Evolutionary conservation across 1,140 invertebrate genomes (phyloP), one percentile per base, ranked within the genome.

Genomic region (Caenorhabditis briggsae): DNA sequence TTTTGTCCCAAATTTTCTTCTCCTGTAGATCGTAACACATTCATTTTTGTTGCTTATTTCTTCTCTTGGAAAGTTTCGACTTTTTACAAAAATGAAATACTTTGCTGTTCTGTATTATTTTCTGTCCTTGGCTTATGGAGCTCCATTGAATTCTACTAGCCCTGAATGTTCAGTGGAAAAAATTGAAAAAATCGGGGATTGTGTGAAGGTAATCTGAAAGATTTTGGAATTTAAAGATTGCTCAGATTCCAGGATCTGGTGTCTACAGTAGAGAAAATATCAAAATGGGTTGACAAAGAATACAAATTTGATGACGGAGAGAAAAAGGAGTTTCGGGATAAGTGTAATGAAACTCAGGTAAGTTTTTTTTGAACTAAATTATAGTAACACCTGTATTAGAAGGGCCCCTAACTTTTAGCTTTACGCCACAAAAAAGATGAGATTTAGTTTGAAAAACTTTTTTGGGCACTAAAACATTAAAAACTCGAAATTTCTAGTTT

Each of bases 201-300:
- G 59, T 61, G 59, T 58, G 18, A 20, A 58, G 59, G n/a, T 20
- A 61, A 33, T 33, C 33, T 33, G 33, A 3, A 33, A 33, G 5
- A 16, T 5, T 2, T 11, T 1, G 50, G 9, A 16, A 53, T 53
- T 53, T 5, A 1, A 58, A 58, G n/a, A 58, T 18, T 58, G 56
- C n/a, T 58, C 50, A 58, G 33, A 3, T 64, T 64, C 23, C 41
- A 70, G 64, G 41, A 70, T 46, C 64, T 70, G 3, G 16, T 18
- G 5, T 43, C 64, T 0, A 70, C 64, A 18, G 64, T 70, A 16
- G 33, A 70, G 41, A 70, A 70, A 70, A 70, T 70, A 0, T 25
- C 64, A 70, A 46, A n/a, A 70, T 70, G 64, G 64, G 64, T 46
- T 16, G 64, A 70, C 16, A n/a, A 70, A 46, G 64, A 70, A 3